phyloP scores from a whole-genome alignment of 2,888 invertebrate species.

The Chrysolina oricalcia region DNA sequence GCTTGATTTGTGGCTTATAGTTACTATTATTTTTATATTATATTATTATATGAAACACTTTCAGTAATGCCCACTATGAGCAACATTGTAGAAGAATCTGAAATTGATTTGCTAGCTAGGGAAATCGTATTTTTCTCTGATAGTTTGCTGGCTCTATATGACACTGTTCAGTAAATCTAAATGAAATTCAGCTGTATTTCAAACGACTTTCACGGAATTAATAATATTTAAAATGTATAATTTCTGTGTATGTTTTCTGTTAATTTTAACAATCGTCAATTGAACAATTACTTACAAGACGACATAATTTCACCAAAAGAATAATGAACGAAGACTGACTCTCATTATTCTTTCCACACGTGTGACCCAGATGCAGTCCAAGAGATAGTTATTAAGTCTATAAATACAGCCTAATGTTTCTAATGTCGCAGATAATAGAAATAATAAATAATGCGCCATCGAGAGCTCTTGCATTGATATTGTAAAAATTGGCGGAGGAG shows the following conservation, averaged over 20 bases:
- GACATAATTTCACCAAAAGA: background rate
- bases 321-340: background rate
- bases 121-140: too few species aligned
- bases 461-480: constrained; percentile 14
- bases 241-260: background rate
- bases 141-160: too few species aligned
- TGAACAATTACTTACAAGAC: background rate
- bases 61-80: too few species aligned
- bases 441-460: constrained; percentile 32
- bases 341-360: constrained; percentile 32
- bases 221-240: too few species aligned
- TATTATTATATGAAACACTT: too few species aligned
- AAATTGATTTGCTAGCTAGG: too few species aligned
- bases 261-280: background rate
- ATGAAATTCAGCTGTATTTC: too few species aligned
- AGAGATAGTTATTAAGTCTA: constrained; percentile 25
- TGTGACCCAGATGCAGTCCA: constrained; percentile 37
- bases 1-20: too few species aligned
- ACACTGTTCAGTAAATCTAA: too few species aligned
- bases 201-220: too few species aligned
- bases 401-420: constrained; percentile 34
- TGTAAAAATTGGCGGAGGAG: constrained; percentile 25
- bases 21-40: too few species aligned
- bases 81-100: too few species aligned
- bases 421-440: constrained; percentile 31